phyloP scores from a whole-genome alignment of 92 coral and sea anemone species.

The Epizoanthus ramosus region DNA sequence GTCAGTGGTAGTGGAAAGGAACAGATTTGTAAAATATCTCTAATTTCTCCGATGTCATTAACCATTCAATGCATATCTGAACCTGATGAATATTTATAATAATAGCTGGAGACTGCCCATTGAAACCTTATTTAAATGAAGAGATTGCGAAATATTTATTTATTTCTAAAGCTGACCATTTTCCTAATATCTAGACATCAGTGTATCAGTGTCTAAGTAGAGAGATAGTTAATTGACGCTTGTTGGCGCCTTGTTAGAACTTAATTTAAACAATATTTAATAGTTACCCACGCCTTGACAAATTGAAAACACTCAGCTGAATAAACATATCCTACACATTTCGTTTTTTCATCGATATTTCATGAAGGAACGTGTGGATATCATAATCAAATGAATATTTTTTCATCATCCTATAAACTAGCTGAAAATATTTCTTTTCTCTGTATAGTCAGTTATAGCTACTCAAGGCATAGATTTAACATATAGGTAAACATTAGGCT shows the following conservation, averaged over 20 bases:
- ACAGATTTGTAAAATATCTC: neutral
- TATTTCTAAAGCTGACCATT: constrained; percentile 36
- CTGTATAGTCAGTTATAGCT: neutral
- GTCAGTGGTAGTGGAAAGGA: neutral
- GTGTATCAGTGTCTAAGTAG: constrained; percentile 20
- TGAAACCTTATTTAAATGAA: constrained; percentile 12
- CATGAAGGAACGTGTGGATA: neutral
- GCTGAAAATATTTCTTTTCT: neutral
- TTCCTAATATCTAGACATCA: constrained; percentile 12
- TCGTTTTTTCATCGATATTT: neutral
- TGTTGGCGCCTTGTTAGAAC: neutral
- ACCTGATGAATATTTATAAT: neutral
- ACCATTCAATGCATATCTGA: constrained; percentile 12
- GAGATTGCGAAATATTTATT: constrained; percentile 3
- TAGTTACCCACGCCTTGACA: constrained; percentile 13
- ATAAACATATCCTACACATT: constrained; percentile 3
- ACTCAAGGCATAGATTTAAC: neutral
- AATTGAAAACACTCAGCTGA: neutral
- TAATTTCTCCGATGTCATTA: neutral
- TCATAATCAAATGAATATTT: neutral
- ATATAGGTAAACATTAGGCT: neutral
- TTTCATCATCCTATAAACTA: neutral
- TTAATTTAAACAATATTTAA: constrained; percentile 18
- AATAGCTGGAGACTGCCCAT: neutral
- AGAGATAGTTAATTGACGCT: constrained; percentile 27